Percentiles rank a stretch among this genome's conserved stretches.
Evolutionary conservation across 2,888 invertebrate genomes (phyloP).

Genomic region (Rosalia funebris): DNA sequence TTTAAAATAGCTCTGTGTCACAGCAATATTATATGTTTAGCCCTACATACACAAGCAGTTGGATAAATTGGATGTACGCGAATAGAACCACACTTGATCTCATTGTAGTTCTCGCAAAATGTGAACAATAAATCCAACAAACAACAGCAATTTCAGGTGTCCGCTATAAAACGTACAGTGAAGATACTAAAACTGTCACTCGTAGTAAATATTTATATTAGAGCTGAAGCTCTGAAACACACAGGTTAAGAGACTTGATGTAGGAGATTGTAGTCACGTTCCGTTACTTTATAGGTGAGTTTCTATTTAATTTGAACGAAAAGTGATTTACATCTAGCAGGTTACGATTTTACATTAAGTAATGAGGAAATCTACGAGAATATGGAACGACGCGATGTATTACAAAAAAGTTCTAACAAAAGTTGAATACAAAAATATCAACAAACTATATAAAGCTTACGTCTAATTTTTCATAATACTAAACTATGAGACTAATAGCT

Average conservation of each 20-base stretch:
- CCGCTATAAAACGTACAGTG: slow-evolving; percentile 40
- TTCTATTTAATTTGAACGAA: neutral
- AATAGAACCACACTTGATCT: slow-evolving; percentile 30
- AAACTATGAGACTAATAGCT: too few relatives aligned
- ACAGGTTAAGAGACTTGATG: slow-evolving; percentile 9
- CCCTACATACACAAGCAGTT: too few relatives aligned
- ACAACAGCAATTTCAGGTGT: slow-evolving; percentile 44
- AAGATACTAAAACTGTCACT: slow-evolving; percentile 44
- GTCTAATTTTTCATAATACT: too few relatives aligned
- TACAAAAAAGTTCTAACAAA: too few relatives aligned
- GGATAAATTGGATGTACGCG: slow-evolving; percentile 14
- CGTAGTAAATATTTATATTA: slow-evolving; percentile 45
- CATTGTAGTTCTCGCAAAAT: slow-evolving; percentile 34
- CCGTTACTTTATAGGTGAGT: neutral
- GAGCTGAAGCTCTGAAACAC: slow-evolving; percentile 38
- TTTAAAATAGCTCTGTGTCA: too few relatives aligned
- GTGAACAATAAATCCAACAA: slow-evolving; percentile 42
- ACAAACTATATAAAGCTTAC: too few relatives aligned
- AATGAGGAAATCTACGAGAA: too few relatives aligned
- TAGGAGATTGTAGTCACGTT: neutral
- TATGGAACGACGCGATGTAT: too few relatives aligned
- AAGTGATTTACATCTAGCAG: too few relatives aligned
- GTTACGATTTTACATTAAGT: too few relatives aligned
- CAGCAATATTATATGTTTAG: too few relatives aligned
- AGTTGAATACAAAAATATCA: too few relatives aligned